Evolutionary conservation across 2,113 vertebrate genomes (phyloP).

Genomic region (Eulacestoma nigropectus): DNA sequence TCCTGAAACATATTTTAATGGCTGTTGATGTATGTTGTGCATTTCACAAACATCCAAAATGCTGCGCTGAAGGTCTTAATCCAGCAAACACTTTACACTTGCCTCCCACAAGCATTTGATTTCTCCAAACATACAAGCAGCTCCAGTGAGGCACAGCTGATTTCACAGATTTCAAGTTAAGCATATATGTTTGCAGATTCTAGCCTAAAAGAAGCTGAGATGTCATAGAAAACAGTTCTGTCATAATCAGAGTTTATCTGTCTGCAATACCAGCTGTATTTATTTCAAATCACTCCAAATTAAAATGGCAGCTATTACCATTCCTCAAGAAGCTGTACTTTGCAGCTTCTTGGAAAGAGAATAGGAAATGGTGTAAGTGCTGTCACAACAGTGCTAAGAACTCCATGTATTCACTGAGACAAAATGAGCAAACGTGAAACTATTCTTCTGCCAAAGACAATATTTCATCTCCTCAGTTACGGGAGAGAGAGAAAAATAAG

Average conservation of each 20-base stretch:
- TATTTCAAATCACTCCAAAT: slow-evolving; percentile 43
- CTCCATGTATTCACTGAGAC: not conserved
- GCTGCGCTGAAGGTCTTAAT: not conserved
- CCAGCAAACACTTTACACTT: not conserved
- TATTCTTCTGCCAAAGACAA: slow-evolving; percentile 36
- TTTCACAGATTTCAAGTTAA: slow-evolving; percentile 34
- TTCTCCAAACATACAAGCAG: not conserved
- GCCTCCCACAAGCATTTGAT: not conserved
- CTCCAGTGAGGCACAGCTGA: not conserved
- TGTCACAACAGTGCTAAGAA: not conserved
- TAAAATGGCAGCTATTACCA: slow-evolving; percentile 22
- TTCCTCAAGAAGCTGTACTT: not conserved
- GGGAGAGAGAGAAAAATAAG: not conserved
- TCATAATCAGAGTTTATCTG: slow-evolving; percentile 36
- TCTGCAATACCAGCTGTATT: slow-evolving; percentile 34
- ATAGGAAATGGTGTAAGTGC: not conserved
- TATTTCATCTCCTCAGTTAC: slow-evolving; percentile 2
- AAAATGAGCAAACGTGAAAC: slow-evolving; percentile 4
- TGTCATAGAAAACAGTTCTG: slow-evolving; percentile 41
- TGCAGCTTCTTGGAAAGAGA: not conserved
- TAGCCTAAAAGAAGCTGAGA: slow-evolving; percentile 15
- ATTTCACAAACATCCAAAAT: slow-evolving; percentile 15
- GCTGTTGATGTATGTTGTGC: slow-evolving; percentile 39
- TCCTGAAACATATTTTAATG: slow-evolving; percentile 65
- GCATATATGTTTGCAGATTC: slow-evolving; percentile 20